phyloP scores from a whole-genome alignment of 2,888 invertebrate species.

The Nysson spinosus region DNA sequence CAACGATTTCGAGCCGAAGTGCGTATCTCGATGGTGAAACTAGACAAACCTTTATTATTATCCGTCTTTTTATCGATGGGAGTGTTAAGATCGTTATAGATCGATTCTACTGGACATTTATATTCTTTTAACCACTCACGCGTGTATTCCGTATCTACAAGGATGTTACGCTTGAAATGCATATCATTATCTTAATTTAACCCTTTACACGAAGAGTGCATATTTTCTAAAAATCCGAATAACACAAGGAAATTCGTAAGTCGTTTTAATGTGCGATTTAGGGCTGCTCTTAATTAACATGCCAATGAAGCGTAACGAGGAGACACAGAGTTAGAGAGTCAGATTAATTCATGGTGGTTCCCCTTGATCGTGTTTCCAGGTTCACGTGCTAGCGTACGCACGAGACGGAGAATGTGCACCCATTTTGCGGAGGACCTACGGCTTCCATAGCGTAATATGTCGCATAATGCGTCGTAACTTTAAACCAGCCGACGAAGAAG shows the following conservation, averaged over 20 bases:
- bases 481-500: slow-evolving; percentile 60
- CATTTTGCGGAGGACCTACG: slow-evolving; percentile 59
- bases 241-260: too few species aligned
- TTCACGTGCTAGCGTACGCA: slow-evolving; percentile 52
- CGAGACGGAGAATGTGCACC: slow-evolving; percentile 48
- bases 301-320: slow-evolving; percentile 41
- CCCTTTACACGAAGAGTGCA: too few species aligned
- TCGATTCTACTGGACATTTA: background rate
- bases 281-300: slow-evolving; percentile 52
- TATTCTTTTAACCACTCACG: too few species aligned
- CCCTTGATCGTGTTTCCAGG: slow-evolving; percentile 49
- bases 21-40: slow-evolving; percentile 10
- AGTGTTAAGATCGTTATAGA: background rate
- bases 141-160: too few species aligned
- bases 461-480: slow-evolving; percentile 63
- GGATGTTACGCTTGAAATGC: too few species aligned
- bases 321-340: slow-evolving; percentile 22
- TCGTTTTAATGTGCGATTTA: slow-evolving; percentile 28
- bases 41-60: slow-evolving; percentile 3
- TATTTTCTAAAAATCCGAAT: too few species aligned
- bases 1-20: background rate
- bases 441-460: slow-evolving; percentile 59
- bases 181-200: too few species aligned
- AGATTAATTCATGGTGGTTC: slow-evolving; percentile 56
- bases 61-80: background rate